phyloP scores from a whole-genome alignment of 1,140 invertebrate species.

The Bicyclus anynana region DNA sequence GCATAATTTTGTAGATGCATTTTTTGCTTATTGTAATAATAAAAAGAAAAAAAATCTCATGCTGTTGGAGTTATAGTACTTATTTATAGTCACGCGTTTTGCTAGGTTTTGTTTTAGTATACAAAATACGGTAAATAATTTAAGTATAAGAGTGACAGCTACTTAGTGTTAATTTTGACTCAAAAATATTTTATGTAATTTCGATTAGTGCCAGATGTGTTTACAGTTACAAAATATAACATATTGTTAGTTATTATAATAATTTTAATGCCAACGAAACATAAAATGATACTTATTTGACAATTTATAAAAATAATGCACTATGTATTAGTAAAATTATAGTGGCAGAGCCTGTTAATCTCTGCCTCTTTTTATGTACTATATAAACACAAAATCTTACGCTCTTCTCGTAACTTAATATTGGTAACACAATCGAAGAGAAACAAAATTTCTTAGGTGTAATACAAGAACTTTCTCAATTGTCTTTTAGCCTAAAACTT shows the following conservation, averaged over 20 bases:
- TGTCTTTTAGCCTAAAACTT: conserved; percentile 13
- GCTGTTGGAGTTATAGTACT: no score
- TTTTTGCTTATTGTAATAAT: no score
- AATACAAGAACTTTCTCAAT: conserved; percentile 5
- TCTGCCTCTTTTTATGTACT: conserved; percentile 29
- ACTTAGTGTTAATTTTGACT: neutral
- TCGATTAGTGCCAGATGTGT: conserved; percentile 9
- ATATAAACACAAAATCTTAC: conserved; percentile 3
- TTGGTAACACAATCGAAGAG: neutral
- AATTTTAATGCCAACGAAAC: conserved; percentile 8
- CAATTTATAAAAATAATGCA: conserved; percentile 1
- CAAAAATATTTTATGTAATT: conserved; percentile 4
- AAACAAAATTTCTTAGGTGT: neutral
- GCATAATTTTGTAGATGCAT: no score
- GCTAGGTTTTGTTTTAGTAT: no score
- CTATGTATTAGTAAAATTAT: conserved; percentile 8
- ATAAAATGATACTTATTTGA: conserved; percentile 4
- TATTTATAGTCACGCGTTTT: no score
- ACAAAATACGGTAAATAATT: neutral
- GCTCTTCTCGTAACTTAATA: neutral
- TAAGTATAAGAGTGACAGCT: conserved; percentile 5
- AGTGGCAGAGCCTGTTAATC: conserved; percentile 25
- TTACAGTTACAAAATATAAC: conserved; percentile 7
- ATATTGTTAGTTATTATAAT: conserved; percentile 10
- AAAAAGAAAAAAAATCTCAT: no score